phyloP scores from a whole-genome alignment of 2,113 vertebrate genomes.

The Zeus faber region DNA sequence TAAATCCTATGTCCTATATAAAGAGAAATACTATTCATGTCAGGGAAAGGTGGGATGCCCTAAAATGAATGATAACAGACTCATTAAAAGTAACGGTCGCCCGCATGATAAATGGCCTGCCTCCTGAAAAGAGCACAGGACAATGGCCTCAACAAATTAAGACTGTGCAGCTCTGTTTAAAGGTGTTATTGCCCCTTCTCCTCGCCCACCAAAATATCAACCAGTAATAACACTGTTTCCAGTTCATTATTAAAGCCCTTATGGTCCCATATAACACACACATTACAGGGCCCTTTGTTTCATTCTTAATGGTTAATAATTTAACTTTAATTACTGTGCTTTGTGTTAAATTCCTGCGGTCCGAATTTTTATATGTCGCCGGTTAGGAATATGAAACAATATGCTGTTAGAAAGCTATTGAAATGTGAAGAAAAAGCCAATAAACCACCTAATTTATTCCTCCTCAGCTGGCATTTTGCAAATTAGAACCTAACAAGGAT shows the following conservation, averaged over 20 bases:
- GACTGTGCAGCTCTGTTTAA: constrained; percentile 57
- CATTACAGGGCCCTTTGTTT: not conserved
- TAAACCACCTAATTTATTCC: constrained; percentile 44
- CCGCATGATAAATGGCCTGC: constrained; percentile 76
- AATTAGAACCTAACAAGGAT: constrained; percentile 41
- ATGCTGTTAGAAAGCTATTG: constrained; percentile 43
- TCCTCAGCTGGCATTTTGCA: constrained; percentile 42
- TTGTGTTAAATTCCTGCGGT: not conserved
- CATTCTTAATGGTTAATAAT: constrained; percentile 1
- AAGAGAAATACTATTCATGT: constrained; percentile 82
- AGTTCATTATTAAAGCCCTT: constrained; percentile 32
- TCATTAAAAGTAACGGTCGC: constrained; percentile 83
- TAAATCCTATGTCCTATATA: constrained; percentile 83
- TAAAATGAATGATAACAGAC: constrained; percentile 85
- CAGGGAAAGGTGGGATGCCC: constrained; percentile 81
- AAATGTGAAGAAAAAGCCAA: constrained; percentile 17
- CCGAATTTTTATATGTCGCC: not conserved
- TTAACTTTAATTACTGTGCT: not conserved
- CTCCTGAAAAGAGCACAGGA: constrained; percentile 71
- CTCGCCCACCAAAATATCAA: constrained; percentile 53
- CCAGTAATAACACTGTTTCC: constrained; percentile 33
- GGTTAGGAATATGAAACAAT: constrained; percentile 10
- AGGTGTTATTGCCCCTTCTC: constrained; percentile 56
- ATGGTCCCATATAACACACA: not conserved
- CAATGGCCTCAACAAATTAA: constrained; percentile 75